phyloP scores from a whole-genome alignment of 2,113 vertebrate species.

The Apaloderma vittatum region DNA sequence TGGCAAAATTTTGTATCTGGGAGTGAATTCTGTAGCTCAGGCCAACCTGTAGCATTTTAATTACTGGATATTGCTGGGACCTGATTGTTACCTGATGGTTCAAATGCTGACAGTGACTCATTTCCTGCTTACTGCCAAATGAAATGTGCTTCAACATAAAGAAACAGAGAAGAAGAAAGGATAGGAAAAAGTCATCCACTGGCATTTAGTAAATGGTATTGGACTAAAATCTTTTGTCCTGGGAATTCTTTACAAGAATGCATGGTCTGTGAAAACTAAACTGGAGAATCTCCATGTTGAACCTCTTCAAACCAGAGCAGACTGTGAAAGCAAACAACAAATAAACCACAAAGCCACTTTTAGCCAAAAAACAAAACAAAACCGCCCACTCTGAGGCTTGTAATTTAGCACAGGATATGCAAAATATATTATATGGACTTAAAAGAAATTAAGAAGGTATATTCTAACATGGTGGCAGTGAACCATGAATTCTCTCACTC shows the following conservation, averaged over 20 bases:
- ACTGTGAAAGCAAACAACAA: not conserved
- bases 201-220: not conserved
- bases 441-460: not conserved
- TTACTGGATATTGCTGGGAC: not conserved
- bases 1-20: not conserved
- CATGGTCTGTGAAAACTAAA: constrained; percentile 37
- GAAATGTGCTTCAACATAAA: constrained; percentile 20
- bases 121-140: not conserved
- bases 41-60: not conserved
- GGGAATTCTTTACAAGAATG: constrained; percentile 14
- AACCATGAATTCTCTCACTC: not conserved
- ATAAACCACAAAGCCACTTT: not conserved
- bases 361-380: not conserved
- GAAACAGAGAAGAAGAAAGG: constrained; percentile 22
- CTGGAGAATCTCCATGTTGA: not conserved
- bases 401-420: not conserved
- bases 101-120: not conserved
- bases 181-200: not conserved
- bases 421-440: not conserved
- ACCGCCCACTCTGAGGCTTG: not conserved
- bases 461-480: not conserved
- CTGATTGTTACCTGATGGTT: not conserved
- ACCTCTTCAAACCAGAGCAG: not conserved
- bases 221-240: not conserved
- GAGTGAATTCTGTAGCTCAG: not conserved